These are phyloP conservation scores for Dicrostonyx torquatus DNA, from an alignment of 2,797 vertebrate genomes.

Conservation along the genomic window DNA sequence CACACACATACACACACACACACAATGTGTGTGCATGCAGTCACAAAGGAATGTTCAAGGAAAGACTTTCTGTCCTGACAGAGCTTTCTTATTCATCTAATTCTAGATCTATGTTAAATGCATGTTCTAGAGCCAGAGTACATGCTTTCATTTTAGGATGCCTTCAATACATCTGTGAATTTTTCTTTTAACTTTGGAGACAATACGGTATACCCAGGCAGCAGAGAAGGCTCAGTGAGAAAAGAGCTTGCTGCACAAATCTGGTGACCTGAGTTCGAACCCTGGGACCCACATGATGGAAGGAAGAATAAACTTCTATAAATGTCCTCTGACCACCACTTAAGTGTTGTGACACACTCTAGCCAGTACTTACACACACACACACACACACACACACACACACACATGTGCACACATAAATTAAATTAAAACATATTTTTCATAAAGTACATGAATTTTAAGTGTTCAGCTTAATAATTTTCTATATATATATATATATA, in stretches of 20 bases:
- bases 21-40: background rate
- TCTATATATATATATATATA: background rate
- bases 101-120: slow-evolving; percentile 25
- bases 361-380: background rate
- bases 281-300: background rate
- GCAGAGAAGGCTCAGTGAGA: background rate
- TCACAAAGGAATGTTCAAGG: background rate
- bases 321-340: background rate
- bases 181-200: background rate
- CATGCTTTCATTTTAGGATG: background rate
- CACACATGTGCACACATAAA: background rate
- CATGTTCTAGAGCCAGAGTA: background rate
- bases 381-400: background rate
- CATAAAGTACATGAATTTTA: slow-evolving; percentile 24
- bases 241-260: background rate
- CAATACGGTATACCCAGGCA: background rate
- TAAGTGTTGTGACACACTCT: background rate
- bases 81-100: background rate
- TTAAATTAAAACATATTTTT: background rate
- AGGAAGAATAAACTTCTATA: background rate
- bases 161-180: background rate
- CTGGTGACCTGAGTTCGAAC: background rate
- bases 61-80: background rate
- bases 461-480: slow-evolving; percentile 1
- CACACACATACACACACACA: no score